Conservation (phyloP, 2,113 vertebrate genomes). For the Oryzias javanicus region DNA sequence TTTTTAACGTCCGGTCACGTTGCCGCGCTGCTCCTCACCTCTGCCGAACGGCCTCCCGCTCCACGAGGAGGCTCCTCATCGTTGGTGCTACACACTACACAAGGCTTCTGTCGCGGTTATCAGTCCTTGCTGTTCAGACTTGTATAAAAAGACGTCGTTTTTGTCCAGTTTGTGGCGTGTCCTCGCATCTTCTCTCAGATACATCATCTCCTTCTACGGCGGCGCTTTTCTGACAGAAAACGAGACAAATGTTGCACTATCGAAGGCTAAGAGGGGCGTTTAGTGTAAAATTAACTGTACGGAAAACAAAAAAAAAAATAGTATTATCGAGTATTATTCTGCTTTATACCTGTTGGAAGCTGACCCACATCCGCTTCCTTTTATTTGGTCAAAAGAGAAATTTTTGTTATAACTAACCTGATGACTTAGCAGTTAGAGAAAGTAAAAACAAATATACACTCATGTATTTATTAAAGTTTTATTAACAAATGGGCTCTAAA, state of each 20-base stretch:
- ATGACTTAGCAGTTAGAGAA: not conserved
- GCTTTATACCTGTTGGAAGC: conserved; percentile 16
- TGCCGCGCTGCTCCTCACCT: conserved; percentile 15
- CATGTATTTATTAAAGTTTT: not conserved
- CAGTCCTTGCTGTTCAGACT: conserved; percentile 5
- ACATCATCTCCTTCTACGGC: not conserved
- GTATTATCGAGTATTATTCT: conserved; percentile 13
- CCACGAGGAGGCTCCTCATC: conserved; percentile 4
- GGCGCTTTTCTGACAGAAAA: conserved; percentile 10
- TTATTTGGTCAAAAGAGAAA: not conserved
- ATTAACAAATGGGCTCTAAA: not conserved
- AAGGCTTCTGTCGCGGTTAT: not conserved
- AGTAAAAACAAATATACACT: not conserved
- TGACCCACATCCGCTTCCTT: conserved; percentile 8
- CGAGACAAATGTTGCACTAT: conserved; percentile 43
- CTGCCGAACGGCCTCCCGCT: conserved; percentile 20
- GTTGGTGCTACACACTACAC: conserved; percentile 49
- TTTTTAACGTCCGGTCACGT: conserved; percentile 7
- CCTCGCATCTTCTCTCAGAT: conserved; percentile 12
- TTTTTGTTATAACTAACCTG: not conserved
- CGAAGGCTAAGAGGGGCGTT: conserved; percentile 11
- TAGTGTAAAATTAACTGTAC: conserved; percentile 17
- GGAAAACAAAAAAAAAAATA: conserved; percentile 22
- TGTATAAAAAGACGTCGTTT: not conserved
- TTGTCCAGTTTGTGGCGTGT: not conserved